Conservation (phyloP, 2,113 vertebrate genomes). For the Noctilio leporinus region DNA sequence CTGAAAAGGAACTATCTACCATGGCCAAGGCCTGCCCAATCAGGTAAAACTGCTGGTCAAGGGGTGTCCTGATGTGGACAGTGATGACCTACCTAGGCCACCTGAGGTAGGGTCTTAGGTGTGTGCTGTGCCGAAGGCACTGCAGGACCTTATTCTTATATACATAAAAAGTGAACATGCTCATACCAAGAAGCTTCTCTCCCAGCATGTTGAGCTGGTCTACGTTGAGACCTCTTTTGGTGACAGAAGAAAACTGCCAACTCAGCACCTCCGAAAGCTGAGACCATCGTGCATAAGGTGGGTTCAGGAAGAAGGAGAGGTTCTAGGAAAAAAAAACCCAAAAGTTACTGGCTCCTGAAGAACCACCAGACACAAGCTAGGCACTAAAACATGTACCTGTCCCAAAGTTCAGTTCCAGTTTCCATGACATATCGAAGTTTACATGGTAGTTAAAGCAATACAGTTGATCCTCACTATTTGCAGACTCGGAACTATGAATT, state of each 20-base stretch:
- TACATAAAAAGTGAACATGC: background rate
- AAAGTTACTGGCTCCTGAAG: background rate
- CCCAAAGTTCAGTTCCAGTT: background rate
- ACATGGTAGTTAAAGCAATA: background rate
- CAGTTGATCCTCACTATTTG: background rate
- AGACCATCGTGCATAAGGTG: constrained; percentile 86
- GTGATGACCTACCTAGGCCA: background rate
- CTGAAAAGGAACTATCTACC: background rate
- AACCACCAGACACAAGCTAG: background rate
- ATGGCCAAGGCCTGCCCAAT: background rate
- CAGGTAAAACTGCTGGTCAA: background rate
- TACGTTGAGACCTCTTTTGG: constrained; percentile 86
- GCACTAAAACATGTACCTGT: background rate
- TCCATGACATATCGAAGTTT: background rate
- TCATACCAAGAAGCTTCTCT: constrained; percentile 85
- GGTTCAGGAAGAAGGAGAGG: constrained; percentile 87
- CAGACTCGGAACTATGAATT: background rate
- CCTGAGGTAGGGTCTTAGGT: background rate
- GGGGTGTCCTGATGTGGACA: fast-evolving
- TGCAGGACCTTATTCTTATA: background rate
- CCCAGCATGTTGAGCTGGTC: constrained; percentile 88
- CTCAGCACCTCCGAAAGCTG: constrained; percentile 89
- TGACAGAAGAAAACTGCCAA: constrained; percentile 94
- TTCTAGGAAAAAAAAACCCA: constrained; percentile 78
- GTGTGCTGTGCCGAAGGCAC: background rate